Evolutionary conservation across 2,888 invertebrate species (phyloP), one percentile per base, ranked within the genome.

Genomic region (Oxycera nigricornis): DNA sequence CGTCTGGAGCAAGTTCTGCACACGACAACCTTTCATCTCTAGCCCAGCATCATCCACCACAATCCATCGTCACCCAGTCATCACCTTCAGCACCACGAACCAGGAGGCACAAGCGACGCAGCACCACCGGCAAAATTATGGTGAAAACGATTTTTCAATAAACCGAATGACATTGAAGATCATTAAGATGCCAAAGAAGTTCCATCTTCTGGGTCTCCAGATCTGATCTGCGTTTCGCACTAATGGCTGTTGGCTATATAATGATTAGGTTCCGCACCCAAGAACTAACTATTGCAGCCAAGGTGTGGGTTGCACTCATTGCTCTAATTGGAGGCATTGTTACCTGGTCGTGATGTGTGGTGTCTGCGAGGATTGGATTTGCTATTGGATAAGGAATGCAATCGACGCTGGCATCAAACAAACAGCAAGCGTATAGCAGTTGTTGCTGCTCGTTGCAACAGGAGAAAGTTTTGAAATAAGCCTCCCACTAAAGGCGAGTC

Each of bases 1-100:
- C 31, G 35, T 70, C 55, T 52, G 55, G 70, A 70, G 28, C 68
- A 55, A 31, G 65, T 41, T 65, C 65, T 70, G 52, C 70, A 70
- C 52, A 70, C 52, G 70, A 70, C 70, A 70, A 52, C 70, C 70
- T 52, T 70, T 70, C 70, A 70, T 70, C 70, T 70, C 26, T 55
- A 52, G 52, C 68, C 26, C 20, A 46, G 14, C 28, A 52, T 35
- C 52, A 28, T 70, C 26, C 31, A 52, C 30, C 68, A 62, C 0
- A 4, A 39, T 31, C 39, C 61, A 65, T 61, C 26, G 61, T 61
- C 35, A 26, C 41, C 11, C 17, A 3, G 9, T 17, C 65, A 41
- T 41, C 39, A 65, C 17, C 14, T 17, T 17, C 11, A 61, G 3
- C 59, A 59, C 7, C 61, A 61, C 31, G n/a, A 24, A 31, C 17